Percentiles rank a stretch among this genome's conserved stretches.
Evolutionary conservation across 2,888 invertebrate genomes (phyloP).

Genomic region (Drosophila neutralis): DNA sequence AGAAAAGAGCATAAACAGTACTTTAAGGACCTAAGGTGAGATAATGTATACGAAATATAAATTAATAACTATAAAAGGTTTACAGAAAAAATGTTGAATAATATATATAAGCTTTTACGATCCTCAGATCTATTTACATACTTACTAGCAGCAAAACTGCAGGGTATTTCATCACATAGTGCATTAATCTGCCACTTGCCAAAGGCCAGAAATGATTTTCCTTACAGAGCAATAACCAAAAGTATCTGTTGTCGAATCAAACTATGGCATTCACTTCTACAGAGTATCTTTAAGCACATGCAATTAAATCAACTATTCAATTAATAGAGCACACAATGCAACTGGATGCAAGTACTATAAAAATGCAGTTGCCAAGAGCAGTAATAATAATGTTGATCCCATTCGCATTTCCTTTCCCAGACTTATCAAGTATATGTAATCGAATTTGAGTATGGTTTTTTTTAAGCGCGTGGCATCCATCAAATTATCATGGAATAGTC

Average conservation of each 20-base stretch:
- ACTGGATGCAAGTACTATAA: constrained; percentile 1
- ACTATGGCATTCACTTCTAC: not conserved
- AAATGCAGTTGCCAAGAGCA: constrained; percentile 37
- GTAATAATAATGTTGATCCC: constrained; percentile 10
- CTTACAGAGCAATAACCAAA: not conserved
- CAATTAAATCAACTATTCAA: not conserved
- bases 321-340: constrained; percentile 7
- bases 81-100: not conserved
- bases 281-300: not conserved
- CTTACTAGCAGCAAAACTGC: not conserved
- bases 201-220: not conserved
- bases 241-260: not conserved
- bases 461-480: constrained; percentile 51
- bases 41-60: no score
- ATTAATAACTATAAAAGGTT: no score
- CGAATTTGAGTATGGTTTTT: constrained; percentile 7
- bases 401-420: constrained; percentile 1
- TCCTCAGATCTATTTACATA: not conserved
- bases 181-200: not conserved
- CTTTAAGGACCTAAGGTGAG: no score
- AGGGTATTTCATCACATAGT: not conserved
- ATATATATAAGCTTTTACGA: not conserved
- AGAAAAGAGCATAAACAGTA: constrained; percentile 14
- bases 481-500: constrained; percentile 30
- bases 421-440: constrained; percentile 41